These are phyloP conservation scores for Phocides pigmalion DNA, from an alignment of 1,140 invertebrate species.

Conservation along the genomic window DNA sequence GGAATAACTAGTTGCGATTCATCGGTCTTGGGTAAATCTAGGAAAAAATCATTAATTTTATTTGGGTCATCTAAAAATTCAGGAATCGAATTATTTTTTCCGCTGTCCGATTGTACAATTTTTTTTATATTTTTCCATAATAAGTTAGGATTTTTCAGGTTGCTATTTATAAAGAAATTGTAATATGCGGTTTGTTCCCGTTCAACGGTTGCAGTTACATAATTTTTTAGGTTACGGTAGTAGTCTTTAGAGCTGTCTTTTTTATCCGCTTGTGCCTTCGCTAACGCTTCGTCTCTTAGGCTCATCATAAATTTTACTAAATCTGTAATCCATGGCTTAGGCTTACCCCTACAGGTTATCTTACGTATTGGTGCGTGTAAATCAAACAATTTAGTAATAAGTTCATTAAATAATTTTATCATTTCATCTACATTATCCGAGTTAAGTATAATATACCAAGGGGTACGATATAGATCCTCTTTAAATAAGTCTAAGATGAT, in stretches of 20 bases:
- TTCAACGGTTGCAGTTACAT: constrained; percentile 17
- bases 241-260: constrained; percentile 30
- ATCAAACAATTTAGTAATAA: constrained; percentile 34
- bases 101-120: neutral
- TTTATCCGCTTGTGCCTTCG: constrained; percentile 17
- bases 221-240: constrained; percentile 32
- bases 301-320: constrained; percentile 39
- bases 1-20: no score
- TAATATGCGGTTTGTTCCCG: constrained; percentile 36
- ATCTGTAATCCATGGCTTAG: constrained; percentile 41
- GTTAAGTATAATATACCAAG: constrained; percentile 21
- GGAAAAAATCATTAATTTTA: constrained; percentile 29
- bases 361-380: constrained; percentile 37
- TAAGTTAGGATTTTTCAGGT: constrained; percentile 29
- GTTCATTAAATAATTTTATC: constrained; percentile 34
- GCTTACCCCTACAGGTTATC: constrained; percentile 8
- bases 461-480: constrained; percentile 17
- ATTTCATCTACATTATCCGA: constrained; percentile 27
- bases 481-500: constrained; percentile 24
- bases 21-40: constrained; percentile 6
- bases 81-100: neutral
- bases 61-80: constrained; percentile 28
- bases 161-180: constrained; percentile 32
- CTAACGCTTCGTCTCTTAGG: constrained; percentile 35
- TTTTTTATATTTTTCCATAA: constrained; percentile 39